Percentiles rank a stretch among this genome's conserved stretches.
These are phyloP conservation scores for Baryphthengus martii DNA, from an alignment of 2,113 vertebrate genomes.

Conservation along the genomic window DNA sequence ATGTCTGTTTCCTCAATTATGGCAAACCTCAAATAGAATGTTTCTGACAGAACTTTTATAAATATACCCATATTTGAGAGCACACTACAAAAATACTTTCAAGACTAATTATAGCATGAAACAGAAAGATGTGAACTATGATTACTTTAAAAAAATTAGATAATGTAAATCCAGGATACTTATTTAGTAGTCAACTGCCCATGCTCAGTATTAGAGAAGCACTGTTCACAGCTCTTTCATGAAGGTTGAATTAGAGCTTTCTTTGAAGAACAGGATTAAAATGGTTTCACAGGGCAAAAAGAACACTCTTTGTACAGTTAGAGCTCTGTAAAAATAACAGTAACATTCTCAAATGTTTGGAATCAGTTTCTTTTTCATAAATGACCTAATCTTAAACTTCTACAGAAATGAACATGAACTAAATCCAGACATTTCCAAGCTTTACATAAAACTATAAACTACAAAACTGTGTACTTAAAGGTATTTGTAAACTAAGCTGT, in stretches of 20 bases:
- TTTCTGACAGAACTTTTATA: constrained; percentile 45
- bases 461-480: background rate
- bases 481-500: background rate
- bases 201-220: background rate
- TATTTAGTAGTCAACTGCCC: background rate
- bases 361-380: background rate
- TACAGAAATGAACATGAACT: background rate
- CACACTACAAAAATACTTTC: constrained; percentile 30
- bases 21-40: constrained; percentile 62
- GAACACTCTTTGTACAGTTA: background rate
- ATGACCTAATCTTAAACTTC: background rate
- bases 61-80: constrained; percentile 33
- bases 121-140: constrained; percentile 4
- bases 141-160: background rate
- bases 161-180: background rate
- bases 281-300: background rate
- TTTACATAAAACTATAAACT: background rate
- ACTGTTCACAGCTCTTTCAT: background rate
- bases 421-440: background rate
- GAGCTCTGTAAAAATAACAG: background rate
- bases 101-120: constrained; percentile 1
- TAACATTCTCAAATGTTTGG: background rate
- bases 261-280: background rate
- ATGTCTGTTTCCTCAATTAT: constrained; percentile 59
- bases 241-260: background rate